Conservation (phyloP, 37 sponge, comb jelly and placozoan genomes). For the Tethya wilhelma region DNA sequence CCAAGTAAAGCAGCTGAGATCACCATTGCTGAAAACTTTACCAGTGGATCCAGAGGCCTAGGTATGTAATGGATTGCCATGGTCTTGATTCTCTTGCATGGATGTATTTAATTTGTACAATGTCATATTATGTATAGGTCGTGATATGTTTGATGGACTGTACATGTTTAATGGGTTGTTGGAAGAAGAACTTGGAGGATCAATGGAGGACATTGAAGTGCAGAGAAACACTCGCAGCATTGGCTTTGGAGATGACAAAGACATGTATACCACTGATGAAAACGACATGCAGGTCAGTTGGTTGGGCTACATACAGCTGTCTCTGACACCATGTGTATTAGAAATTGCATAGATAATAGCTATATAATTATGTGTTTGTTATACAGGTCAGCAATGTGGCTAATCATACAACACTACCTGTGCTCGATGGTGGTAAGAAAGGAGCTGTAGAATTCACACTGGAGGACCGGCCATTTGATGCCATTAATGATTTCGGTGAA, state of each 20-base stretch:
- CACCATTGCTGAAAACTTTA: slow-evolving; percentile 69
- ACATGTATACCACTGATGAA: neutral
- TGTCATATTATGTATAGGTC: neutral
- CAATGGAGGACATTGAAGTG: slow-evolving; percentile 59
- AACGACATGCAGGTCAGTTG: slow-evolving; percentile 12
- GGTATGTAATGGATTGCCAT: neutral
- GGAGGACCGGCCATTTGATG: slow-evolving; percentile 15
- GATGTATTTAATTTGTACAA: too few relatives aligned
- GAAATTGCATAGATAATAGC: too few relatives aligned
- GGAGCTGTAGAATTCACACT: too few relatives aligned
- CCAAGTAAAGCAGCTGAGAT: slow-evolving; percentile 64
- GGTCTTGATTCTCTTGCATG: neutral
- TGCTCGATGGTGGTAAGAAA: too few relatives aligned
- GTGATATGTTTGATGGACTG: slow-evolving; percentile 23
- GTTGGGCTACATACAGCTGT: too few relatives aligned
- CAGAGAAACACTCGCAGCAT: slow-evolving; percentile 3
- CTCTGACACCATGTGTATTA: too few relatives aligned
- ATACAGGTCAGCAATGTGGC: too few relatives aligned
- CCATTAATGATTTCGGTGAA: slow-evolving; percentile 26
- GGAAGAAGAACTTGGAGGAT: slow-evolving; percentile 54
- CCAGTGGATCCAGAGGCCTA: neutral
- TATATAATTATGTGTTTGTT: too few relatives aligned
- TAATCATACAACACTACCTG: too few relatives aligned
- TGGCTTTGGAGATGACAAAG: slow-evolving; percentile 29
- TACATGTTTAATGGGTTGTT: slow-evolving; percentile 24